Evolutionary conservation across 2,797 vertebrate species (phyloP), one percentile per base, ranked within the genome.

Genomic region (Crenuchus spilurus): DNA sequence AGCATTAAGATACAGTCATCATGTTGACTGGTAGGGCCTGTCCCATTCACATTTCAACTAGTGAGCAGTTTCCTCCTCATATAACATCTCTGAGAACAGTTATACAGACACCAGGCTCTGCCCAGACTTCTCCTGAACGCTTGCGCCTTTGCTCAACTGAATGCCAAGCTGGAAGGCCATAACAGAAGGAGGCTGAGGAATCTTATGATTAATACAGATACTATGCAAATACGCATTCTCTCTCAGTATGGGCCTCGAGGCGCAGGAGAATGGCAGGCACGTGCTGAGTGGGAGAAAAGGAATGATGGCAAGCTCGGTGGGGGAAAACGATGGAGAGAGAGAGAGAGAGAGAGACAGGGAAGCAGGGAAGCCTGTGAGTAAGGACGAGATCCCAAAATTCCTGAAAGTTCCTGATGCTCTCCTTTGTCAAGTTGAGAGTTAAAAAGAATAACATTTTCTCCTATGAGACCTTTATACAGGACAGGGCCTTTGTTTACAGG

Each of bases 141-240:
- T 28, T 24, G 61, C 20, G 4, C 49, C 44, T 51, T 70, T 18
- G 37, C 37, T 61, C 6, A 5, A 41, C 58, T 33, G 49, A 48
- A 78, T 55, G 62, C 68, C 68, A 31, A 54, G 68, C 75, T 42
- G 49, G 42, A 39, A 79, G 66, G 51, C 35, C 10, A 24, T 49
- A 57, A 70, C 46, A 14, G 18, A 58, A 41, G 52, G 26, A 75
- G 68, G 62, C 46, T 16, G 52, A 70, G 74, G 77, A 80, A 80
- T 84, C 55, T 74, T 57, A 66, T 77, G 77, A 82, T 85, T 83
- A 81, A 77, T 79, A 80, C 74, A 77, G 78, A 83, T 81, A 75
- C 76, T 69, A 84, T 78, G 76, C 82, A 75, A 78, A 80, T 49
- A 31, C 7, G 70, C 72, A 83, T 83, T 82, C 77, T 70, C 55